Evolutionary conservation across 2,113 vertebrate genomes (phyloP).

Genomic region (Microcebus griseorufus): DNA sequence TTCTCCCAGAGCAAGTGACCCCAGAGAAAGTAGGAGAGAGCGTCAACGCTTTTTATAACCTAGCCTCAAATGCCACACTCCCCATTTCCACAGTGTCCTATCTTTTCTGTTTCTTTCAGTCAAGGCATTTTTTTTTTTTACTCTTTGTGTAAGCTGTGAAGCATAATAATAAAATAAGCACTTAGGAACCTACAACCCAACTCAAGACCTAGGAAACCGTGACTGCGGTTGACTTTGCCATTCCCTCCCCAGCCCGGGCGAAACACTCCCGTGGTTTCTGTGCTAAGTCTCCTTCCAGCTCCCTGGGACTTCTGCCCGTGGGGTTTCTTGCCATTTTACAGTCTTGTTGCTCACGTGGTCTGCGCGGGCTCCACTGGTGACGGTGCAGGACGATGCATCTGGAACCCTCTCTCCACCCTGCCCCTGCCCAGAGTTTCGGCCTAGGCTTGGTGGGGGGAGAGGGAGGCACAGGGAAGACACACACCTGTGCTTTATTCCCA

Average conservation of each 20-base stretch:
- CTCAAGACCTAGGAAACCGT: neutral
- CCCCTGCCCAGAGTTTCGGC: neutral
- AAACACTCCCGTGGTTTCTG: no score
- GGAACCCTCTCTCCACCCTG: neutral
- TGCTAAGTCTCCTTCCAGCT: neutral
- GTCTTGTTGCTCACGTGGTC: neutral
- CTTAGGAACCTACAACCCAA: neutral
- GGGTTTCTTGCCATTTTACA: neutral
- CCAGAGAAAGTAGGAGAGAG: neutral
- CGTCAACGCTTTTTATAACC: neutral
- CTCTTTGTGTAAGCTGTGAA: neutral
- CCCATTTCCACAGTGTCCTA: neutral
- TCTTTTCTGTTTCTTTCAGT: neutral
- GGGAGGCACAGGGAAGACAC: neutral
- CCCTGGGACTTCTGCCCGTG: neutral
- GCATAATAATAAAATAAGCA: neutral
- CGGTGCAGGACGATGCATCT: neutral
- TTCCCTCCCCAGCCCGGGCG: no score
- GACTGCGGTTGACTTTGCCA: neutral
- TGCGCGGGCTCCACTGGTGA: neutral
- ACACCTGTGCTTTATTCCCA: neutral
- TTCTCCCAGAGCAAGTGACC: neutral
- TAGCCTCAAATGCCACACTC: neutral
- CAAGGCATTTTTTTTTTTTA: neutral
- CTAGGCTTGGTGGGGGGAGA: neutral